Base-by-base conservation (phyloP, 2,113 vertebrate species). In the Tiliqua scincoides region DNA sequence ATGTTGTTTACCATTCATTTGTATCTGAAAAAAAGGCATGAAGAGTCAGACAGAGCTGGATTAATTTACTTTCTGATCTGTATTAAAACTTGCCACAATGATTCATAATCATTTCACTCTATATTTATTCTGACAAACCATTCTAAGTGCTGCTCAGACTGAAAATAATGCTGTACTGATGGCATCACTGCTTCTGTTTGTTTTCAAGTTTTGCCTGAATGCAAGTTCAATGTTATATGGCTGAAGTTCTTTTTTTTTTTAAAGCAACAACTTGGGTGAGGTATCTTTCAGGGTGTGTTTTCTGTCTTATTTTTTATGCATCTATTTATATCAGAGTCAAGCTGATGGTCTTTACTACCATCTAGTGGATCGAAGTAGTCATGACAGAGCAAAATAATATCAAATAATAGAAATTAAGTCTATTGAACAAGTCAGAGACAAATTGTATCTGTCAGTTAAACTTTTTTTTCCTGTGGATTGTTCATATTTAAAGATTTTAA, bases 1-100 rank as follows among this genome's bases (percentile, higher is more conserved):
- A 94, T 93, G 91, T 95, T 97, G 97, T 97, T 97, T 97, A 97
- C 94, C 91, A 92, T 96, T 93, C 96, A 96, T 97, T 97, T 97
- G 90, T 97, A 95, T 96, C 93, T 27, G 74, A 89, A 91, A 91
- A 83, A 89, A 89, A 89, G 40, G 73, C 94, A 89, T 83, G 25
- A 96, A 61, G 95, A 96, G 91, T 93, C 88, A 83, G 87, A 93
- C 83, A 91, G 91, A 95, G 91, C 57, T 84, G 91, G 93, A 96
- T 97, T 97, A 96, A 97, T 97, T 95, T 96, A 37, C 90, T 94
- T 96, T 96, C 94, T 96, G 95, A 96, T 95, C 92, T 94, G 91
- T 87, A 94, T 96, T 95, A 96, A 96, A 96, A 96, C 93, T 95
- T 96, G 95, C 96, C 95, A 95, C 61, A 43, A 76, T 94, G 93